Conservation (phyloP, 2,113 vertebrate genomes). For the Hypocryptadius cinnamomeus region DNA sequence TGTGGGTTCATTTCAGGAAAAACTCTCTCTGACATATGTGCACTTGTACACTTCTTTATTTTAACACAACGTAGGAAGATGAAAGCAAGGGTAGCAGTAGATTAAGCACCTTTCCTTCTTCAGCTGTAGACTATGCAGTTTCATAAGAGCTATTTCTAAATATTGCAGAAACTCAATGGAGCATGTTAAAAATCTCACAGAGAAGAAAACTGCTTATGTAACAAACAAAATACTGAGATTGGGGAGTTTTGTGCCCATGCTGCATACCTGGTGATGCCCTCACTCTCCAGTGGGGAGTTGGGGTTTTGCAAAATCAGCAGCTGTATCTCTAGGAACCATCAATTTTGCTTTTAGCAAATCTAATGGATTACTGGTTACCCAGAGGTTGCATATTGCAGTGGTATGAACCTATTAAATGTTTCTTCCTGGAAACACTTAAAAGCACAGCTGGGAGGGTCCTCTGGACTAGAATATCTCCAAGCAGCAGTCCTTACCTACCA, state of each 20-base stretch:
- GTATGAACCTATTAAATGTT: background rate
- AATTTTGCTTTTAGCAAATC: background rate
- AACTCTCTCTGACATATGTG: background rate
- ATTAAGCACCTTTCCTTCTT: background rate
- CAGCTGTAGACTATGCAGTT: background rate
- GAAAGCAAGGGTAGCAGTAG: background rate
- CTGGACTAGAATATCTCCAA: background rate
- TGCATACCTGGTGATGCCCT: background rate
- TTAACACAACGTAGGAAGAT: constrained; percentile 15
- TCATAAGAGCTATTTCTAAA: background rate
- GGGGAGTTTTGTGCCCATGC: background rate
- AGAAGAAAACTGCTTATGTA: background rate
- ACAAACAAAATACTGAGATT: background rate
- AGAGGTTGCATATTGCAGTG: background rate
- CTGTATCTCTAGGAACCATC: background rate
- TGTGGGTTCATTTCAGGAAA: background rate
- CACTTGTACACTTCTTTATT: background rate
- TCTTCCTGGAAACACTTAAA: background rate
- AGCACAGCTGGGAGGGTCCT: background rate
- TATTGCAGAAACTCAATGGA: background rate
- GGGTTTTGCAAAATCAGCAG: background rate
- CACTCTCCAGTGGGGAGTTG: background rate
- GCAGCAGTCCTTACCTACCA: background rate
- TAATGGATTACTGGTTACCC: background rate
- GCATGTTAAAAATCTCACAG: background rate